Conservation (phyloP, 1,140 invertebrate genomes). For the Drosophila auraria region DNA sequence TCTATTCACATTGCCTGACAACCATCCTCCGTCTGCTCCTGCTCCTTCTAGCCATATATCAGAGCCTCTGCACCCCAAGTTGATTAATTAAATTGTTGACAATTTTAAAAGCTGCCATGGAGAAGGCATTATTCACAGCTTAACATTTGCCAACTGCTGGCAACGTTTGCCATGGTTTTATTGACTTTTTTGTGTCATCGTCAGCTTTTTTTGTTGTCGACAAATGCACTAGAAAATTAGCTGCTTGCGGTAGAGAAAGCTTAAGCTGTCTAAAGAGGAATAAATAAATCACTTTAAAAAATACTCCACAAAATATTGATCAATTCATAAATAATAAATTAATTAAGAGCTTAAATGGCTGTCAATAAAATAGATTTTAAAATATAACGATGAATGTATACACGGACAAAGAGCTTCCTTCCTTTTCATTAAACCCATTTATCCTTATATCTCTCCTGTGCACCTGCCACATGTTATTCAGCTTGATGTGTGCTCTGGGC, state of each 20-base stretch:
- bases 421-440: slow-evolving; percentile 7
- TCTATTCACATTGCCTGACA: slow-evolving; percentile 5
- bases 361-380: no score
- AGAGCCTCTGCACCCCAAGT: slow-evolving; percentile 36
- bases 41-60: slow-evolving; percentile 18
- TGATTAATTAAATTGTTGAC: slow-evolving; percentile 83
- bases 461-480: slow-evolving; percentile 20
- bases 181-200: slow-evolving; percentile 53
- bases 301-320: neutral
- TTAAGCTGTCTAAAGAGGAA: neutral
- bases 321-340: neutral
- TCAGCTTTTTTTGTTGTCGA: slow-evolving; percentile 38
- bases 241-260: slow-evolving; percentile 26
- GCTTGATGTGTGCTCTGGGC: slow-evolving; percentile 34
- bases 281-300: neutral
- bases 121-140: slow-evolving; percentile 73
- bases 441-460: slow-evolving; percentile 4
- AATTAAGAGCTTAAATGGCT: no score
- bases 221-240: slow-evolving; percentile 78
- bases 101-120: slow-evolving; percentile 73
- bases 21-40: neutral
- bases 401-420: neutral
- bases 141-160: slow-evolving; percentile 48
- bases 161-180: slow-evolving; percentile 54
- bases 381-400: neutral